Percentiles rank a stretch among this genome's conserved stretches.
phyloP scores from a whole-genome alignment of 2,113 vertebrate species.

The Zosterops lateralis region DNA sequence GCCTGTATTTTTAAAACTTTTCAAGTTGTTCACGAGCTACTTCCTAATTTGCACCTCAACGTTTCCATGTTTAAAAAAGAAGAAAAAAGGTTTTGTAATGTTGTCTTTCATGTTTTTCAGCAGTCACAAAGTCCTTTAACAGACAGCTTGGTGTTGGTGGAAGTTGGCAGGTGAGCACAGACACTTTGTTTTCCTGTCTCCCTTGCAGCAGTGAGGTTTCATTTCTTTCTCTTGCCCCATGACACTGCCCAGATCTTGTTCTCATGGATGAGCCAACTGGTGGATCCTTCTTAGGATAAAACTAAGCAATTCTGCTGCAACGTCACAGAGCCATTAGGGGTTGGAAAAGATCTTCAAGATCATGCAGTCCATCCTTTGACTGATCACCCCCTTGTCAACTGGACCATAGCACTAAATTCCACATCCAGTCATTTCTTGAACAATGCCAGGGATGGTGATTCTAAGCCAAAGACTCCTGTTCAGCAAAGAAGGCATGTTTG shows the following conservation, averaged over 20 bases:
- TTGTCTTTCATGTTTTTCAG: not conserved
- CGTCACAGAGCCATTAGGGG: not conserved
- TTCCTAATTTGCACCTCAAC: not conserved
- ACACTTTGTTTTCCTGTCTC: rapidly evolving
- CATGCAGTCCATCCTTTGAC: not conserved
- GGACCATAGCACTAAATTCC: not conserved
- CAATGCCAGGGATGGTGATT: not conserved
- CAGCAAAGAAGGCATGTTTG: not conserved
- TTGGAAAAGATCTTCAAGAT: not conserved
- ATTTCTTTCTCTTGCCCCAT: not conserved
- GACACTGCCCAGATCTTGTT: not conserved
- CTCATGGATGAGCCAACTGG: rapidly evolving
- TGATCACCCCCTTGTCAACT: not conserved
- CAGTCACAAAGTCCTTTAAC: not conserved
- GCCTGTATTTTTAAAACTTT: not conserved
- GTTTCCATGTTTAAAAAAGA: not conserved
- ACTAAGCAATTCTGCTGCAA: not conserved
- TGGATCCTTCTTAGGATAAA: not conserved
- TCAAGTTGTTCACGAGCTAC: not conserved
- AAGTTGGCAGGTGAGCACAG: not conserved
- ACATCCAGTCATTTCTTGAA: rapidly evolving
- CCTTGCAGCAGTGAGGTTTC: not conserved
- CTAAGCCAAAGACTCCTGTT: not conserved
- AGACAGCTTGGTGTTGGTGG: not conserved
- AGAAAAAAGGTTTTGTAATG: rapidly evolving